phyloP scores from a whole-genome alignment of 2,113 vertebrate species.

The Salvelinus alpinus region DNA sequence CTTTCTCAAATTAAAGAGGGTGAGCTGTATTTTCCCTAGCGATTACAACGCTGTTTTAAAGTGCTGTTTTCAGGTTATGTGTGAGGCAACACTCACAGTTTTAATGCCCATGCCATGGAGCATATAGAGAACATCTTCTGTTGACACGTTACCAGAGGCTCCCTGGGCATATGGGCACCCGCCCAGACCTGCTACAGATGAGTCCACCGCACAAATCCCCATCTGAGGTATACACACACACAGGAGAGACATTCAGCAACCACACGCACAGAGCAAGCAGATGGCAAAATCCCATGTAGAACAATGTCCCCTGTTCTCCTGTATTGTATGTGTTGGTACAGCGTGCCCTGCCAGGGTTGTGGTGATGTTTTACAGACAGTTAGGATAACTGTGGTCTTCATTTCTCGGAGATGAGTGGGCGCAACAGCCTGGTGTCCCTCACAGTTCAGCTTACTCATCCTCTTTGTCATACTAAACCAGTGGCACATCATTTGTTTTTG shows the following conservation, averaged over 20 bases:
- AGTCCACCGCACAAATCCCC: conserved; percentile 91
- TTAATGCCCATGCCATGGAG: conserved; percentile 89
- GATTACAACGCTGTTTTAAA: conserved; percentile 16
- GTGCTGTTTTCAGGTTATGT: background rate
- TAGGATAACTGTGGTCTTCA: conserved; percentile 48
- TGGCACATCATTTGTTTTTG: conserved; percentile 58
- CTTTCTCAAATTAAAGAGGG: conserved; percentile 11
- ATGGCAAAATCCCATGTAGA: conserved; percentile 42
- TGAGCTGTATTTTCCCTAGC: conserved; percentile 13
- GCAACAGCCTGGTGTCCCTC: conserved; percentile 35
- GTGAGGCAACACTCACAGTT: conserved; percentile 79
- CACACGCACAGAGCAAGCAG: conserved; percentile 15
- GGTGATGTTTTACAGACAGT: conserved; percentile 59
- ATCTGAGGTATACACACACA: conserved; percentile 76
- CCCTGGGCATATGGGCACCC: conserved; percentile 92
- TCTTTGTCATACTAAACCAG: conserved; percentile 58
- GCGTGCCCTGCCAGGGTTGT: conserved; percentile 44
- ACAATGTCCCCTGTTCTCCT: conserved; percentile 66
- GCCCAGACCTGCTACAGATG: conserved; percentile 89
- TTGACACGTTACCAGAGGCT: conserved; percentile 93
- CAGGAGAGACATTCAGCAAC: conserved; percentile 53
- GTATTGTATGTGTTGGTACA: conserved; percentile 42
- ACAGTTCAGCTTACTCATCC: conserved; percentile 65
- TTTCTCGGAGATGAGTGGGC: conserved; percentile 61
- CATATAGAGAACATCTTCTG: conserved; percentile 94